phyloP scores from a whole-genome alignment of 2,797 vertebrate species.

The Apogon talboti region DNA sequence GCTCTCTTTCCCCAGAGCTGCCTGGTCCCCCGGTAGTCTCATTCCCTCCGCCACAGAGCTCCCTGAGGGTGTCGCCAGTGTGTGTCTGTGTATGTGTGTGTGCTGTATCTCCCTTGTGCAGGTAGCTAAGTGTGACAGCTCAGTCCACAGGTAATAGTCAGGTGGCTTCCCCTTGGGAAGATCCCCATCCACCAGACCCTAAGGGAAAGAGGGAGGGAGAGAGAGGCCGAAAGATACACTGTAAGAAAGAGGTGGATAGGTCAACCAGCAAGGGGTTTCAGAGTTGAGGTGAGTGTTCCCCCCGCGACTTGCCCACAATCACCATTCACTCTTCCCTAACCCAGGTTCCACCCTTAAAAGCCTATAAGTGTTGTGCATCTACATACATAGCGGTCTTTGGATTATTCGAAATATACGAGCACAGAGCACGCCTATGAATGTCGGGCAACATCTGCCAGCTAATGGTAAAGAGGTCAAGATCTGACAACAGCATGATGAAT shows the following conservation, averaged over 20 bases:
- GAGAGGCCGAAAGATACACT: slow-evolving; percentile 30
- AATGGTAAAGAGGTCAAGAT: slow-evolving; percentile 78
- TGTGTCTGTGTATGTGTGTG: slow-evolving; percentile 30
- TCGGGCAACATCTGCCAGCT: slow-evolving; percentile 70
- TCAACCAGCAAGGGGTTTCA: slow-evolving; percentile 60
- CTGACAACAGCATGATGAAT: slow-evolving; percentile 81
- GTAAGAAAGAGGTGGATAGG: slow-evolving; percentile 44
- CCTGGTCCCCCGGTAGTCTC: slow-evolving; percentile 61
- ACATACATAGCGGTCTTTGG: slow-evolving; percentile 15
- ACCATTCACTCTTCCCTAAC: slow-evolving; percentile 19
- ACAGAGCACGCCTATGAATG: slow-evolving; percentile 27
- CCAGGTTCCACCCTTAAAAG: slow-evolving; percentile 7
- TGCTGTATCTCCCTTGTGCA: slow-evolving; percentile 74
- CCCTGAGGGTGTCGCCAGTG: slow-evolving; percentile 65
- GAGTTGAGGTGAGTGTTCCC: slow-evolving; percentile 51
- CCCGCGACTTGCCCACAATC: slow-evolving; percentile 39
- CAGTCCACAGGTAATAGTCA: slow-evolving; percentile 78
- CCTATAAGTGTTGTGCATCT: slow-evolving; percentile 10
- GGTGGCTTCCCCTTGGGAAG: slow-evolving; percentile 68
- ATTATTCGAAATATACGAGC: slow-evolving; percentile 24
- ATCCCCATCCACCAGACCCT: slow-evolving; percentile 45
- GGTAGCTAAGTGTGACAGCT: slow-evolving; percentile 78
- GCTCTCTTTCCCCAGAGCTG: slow-evolving; percentile 62
- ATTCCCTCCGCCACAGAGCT: slow-evolving; percentile 40
- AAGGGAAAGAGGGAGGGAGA: slow-evolving; percentile 40